phyloP scores from a whole-genome alignment of 2,113 vertebrate species.

The Aplodontia rufa region DNA sequence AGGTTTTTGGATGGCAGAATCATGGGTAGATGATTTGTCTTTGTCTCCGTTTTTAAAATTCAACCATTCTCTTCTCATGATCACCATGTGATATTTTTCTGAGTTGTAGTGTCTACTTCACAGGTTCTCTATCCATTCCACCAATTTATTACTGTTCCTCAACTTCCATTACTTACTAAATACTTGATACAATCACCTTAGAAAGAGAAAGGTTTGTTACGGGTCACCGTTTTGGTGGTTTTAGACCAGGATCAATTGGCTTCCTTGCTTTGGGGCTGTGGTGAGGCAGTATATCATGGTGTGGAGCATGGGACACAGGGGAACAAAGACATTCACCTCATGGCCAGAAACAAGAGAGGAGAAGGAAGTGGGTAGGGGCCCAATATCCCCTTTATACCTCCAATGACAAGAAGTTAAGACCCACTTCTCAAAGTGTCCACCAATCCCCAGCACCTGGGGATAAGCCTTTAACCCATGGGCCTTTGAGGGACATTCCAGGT shows the following conservation, averaged over 20 bases:
- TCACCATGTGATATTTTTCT: not conserved
- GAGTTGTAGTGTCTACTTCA: not conserved
- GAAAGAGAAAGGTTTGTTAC: not conserved
- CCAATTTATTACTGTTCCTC: not conserved
- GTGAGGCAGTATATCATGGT: no score
- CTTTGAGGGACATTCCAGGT: not conserved
- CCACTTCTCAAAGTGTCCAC: not conserved
- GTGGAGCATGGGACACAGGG: not conserved
- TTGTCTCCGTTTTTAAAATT: not conserved
- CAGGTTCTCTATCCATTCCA: not conserved
- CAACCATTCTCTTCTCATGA: not conserved
- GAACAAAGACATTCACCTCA: not conserved
- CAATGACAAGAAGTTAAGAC: not conserved
- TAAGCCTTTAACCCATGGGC: not conserved
- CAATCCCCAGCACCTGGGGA: not conserved
- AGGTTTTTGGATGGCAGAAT: not conserved
- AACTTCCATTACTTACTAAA: not conserved
- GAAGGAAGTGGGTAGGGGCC: not conserved
- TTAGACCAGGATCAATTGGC: no score
- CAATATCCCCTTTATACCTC: not conserved
- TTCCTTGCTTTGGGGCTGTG: not conserved
- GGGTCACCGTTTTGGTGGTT: not conserved
- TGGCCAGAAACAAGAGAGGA: not conserved
- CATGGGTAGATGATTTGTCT: not conserved
- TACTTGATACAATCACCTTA: not conserved